These are phyloP conservation scores for Diadophis punctatus DNA, from an alignment of 2,113 vertebrate genomes.

Conservation along the genomic window DNA sequence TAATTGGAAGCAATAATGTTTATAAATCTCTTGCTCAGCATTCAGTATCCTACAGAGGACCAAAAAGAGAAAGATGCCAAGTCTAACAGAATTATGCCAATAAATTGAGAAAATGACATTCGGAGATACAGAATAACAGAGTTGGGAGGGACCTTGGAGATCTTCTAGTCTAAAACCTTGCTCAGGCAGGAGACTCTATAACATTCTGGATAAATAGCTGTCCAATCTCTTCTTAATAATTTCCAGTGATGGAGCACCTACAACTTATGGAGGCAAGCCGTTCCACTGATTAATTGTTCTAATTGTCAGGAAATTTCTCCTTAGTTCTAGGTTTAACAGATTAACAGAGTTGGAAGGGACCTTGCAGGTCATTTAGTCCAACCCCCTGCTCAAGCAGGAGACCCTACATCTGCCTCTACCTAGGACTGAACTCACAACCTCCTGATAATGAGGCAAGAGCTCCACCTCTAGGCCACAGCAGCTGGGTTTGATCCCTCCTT, in stretches of 20 bases:
- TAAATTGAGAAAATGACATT: constrained; percentile 1
- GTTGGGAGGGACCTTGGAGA: background rate
- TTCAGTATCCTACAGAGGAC: background rate
- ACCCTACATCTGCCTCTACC: too few species aligned
- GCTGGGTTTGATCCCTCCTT: background rate
- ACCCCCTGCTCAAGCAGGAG: too few species aligned
- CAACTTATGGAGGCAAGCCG: background rate
- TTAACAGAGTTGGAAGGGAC: too few species aligned
- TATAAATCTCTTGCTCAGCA: constrained; percentile 20
- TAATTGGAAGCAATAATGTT: constrained; percentile 13
- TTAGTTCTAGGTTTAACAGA: background rate
- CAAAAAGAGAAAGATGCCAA: constrained; percentile 1
- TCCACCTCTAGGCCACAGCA: too few species aligned
- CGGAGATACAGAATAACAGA: background rate
- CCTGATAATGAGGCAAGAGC: too few species aligned
- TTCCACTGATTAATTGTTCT: background rate
- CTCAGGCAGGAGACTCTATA: background rate
- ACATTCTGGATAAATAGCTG: background rate
- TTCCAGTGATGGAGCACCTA: background rate
- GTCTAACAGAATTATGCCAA: background rate
- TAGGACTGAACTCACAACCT: too few species aligned
- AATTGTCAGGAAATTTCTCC: background rate
- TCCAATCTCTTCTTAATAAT: background rate
- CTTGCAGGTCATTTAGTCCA: too few species aligned
- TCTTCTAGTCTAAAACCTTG: background rate